Conservation (phyloP, 2,113 vertebrate species). For the Rhodinocichla rosea region DNA sequence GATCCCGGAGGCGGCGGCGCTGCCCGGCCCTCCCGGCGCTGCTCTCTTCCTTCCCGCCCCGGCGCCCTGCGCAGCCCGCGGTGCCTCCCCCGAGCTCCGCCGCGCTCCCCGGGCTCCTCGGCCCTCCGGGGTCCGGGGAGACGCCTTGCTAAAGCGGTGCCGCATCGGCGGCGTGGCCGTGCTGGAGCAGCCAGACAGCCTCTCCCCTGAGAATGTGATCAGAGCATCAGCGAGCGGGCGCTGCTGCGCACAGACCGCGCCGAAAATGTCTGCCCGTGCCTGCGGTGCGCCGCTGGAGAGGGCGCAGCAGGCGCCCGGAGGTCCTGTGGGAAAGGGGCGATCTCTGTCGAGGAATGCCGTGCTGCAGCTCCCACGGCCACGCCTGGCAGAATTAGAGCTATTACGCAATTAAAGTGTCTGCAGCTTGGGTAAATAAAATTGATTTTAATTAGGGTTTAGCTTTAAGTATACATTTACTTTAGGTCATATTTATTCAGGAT, state of each 20-base stretch:
- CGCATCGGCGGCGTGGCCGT: neutral
- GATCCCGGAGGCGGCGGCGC: neutral
- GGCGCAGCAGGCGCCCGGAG: neutral
- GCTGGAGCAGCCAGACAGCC: neutral
- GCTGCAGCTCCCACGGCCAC: neutral
- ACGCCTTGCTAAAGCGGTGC: neutral
- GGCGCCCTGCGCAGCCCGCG: too few species aligned
- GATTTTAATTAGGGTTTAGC: neutral
- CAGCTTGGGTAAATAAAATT: neutral
- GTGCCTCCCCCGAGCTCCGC: neutral
- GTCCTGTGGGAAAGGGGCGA: neutral
- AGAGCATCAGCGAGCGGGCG: rapidly evolving
- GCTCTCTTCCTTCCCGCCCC: too few species aligned
- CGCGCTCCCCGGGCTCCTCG: neutral
- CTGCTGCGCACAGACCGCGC: neutral
- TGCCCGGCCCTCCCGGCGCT: neutral
- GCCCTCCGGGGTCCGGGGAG: too few species aligned
- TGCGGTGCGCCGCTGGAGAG: rapidly evolving
- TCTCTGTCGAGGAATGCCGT: neutral
- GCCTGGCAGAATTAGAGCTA: neutral
- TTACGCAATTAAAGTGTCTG: neutral
- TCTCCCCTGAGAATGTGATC: neutral
- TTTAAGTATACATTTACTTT: neutral
- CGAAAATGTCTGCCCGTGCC: neutral
- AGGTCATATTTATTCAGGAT: neutral